These are phyloP conservation scores for Buceros bicornis DNA, from an alignment of 2,797 vertebrate species.

Conservation along the genomic window DNA sequence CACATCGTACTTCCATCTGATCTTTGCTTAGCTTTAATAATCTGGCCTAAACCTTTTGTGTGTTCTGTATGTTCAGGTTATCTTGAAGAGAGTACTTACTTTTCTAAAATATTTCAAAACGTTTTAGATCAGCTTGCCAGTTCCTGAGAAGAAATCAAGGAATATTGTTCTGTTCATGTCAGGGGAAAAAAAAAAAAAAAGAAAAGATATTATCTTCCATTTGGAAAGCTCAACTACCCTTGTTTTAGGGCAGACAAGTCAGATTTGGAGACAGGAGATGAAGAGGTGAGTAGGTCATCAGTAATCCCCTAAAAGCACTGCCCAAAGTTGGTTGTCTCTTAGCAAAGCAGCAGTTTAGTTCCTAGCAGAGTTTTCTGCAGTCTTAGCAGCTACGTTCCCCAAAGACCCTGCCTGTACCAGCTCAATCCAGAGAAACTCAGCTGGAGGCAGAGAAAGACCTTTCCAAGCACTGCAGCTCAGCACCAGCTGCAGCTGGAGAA, in stretches of 20 bases:
- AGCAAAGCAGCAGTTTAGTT: neutral
- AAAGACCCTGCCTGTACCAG: neutral
- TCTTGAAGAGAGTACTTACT: neutral
- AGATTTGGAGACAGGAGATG: neutral
- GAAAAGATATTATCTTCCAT: neutral
- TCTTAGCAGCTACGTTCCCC: neutral
- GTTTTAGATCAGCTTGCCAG: neutral
- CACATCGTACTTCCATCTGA: neutral
- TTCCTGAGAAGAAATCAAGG: neutral
- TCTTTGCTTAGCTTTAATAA: neutral
- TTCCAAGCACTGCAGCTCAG: neutral
- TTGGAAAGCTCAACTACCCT: neutral
- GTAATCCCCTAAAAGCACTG: neutral
- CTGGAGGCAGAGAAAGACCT: neutral
- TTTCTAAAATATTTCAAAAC: neutral
- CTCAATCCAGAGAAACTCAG: neutral
- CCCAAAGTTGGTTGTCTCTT: neutral
- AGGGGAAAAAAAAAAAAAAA: neutral
- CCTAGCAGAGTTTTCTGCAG: neutral
- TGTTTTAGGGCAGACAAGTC: neutral
- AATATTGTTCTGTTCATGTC: neutral
- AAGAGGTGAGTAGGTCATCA: neutral
- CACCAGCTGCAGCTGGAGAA: neutral
- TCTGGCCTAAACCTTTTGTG: neutral
- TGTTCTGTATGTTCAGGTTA: neutral